These are phyloP conservation scores for Mantis religiosa DNA, from an alignment of 2,888 invertebrate species.

Conservation along the genomic window DNA sequence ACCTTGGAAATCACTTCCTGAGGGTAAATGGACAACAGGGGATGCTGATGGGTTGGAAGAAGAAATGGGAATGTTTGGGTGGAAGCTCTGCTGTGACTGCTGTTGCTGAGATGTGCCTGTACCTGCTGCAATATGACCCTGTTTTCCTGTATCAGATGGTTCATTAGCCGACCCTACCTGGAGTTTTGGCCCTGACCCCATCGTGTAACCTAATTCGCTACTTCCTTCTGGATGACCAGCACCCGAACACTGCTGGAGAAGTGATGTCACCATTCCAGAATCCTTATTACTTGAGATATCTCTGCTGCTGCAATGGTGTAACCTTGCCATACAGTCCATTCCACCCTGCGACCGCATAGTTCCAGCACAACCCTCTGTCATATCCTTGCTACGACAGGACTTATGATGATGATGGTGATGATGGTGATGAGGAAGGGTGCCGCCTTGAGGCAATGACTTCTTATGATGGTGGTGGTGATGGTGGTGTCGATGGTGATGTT, in stretches of 20 bases:
- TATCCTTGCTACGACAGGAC: conserved; percentile 18
- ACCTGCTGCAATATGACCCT: neutral
- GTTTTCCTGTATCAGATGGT: neutral
- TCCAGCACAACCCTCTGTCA: neutral
- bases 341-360: neutral
- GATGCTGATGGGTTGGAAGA: conserved; percentile 3
- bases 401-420: conserved; percentile 4
- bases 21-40: neutral
- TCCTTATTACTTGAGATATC: conserved; percentile 23
- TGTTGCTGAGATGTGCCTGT: conserved; percentile 34
- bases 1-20: neutral
- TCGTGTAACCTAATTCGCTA: neutral
- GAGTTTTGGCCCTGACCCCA: neutral
- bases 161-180: neutral
- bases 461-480: conserved; percentile 26
- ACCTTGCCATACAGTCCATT: neutral
- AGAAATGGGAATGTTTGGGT: conserved; percentile 47
- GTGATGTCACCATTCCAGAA: neutral
- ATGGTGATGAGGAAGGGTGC: neutral
- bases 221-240: neutral
- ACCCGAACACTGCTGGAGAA: conserved; percentile 8
- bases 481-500: conserved; percentile 24
- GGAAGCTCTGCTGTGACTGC: conserved; percentile 40
- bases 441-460: neutral
- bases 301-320: conserved; percentile 17